Evolutionary conservation across 2,888 invertebrate genomes (phyloP), one percentile per base, ranked within the genome.

Genomic region (Oligia latruncula): DNA sequence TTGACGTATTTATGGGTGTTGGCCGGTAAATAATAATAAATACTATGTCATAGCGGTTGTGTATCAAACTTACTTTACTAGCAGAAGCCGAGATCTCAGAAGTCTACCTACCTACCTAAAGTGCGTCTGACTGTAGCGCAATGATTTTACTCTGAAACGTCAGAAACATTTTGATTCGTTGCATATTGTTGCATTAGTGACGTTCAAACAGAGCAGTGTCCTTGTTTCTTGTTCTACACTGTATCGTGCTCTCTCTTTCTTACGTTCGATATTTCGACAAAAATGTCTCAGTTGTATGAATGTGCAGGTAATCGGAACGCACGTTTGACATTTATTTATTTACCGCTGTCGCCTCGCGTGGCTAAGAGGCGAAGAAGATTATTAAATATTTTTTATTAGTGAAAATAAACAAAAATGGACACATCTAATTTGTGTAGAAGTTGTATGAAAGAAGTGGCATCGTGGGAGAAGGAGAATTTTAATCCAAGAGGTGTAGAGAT

Each of bases 401-500:
- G 60, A 76, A 73, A 81, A 82, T 9, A 20, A 66, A 64, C 23
- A 43, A 88, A 82, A 82, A 96, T 96, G 95, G 93, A 96, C 83
- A 88, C 93, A 60, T 90, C 92, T 9, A 92, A 87, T 65, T 81
- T 95, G 73, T 96, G 96, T 83, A 94, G 96, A 49, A 93, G 96
- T 85, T 96, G 96, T 91, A 96, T 96, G 95, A 95, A 94, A 89
- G 94, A 95, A 87, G 93, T 95, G n/a, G 92, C 94, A 4, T 91
- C 93, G 0, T 94, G 94, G 93, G 96, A 96, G 84, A 92, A 86
- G 49, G 93, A 94, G 35, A 93, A 94, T 83, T 94, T 94, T 43
- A 91, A 93, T 75, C 66, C 88, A 0, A 91, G 90, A 90, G 90
- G 90, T 0, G 91, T 95, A 43, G 93, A 95, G 82, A 96, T 95